Base-by-base conservation (phyloP, 2,797 vertebrate genomes). In the Sebastes itinus region DNA sequence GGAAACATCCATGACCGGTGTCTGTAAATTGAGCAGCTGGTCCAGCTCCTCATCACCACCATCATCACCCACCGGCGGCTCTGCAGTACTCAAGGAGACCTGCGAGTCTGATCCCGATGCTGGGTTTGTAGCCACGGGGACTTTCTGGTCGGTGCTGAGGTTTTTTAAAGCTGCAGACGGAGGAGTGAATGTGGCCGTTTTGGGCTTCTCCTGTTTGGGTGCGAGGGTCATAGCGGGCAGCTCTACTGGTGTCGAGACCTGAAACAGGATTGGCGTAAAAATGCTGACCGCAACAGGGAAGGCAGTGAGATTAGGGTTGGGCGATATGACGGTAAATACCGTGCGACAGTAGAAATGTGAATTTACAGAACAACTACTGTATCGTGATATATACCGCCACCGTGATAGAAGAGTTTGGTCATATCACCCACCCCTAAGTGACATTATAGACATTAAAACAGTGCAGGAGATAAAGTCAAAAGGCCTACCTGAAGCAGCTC, bases 11-110 rank as follows among this genome's bases (percentile, higher is more conserved):
- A 14, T 65, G 9, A 83, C 12, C 0, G 97, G 94, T 10, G 92
- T 95, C 78, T 97, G 95, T 83, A 99, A 92, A 84, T 86, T 89
- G 28, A 99, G 96, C 73, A 99, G 95, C 86, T 94, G 90, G 83
- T 99, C 97, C 75, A 99, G 93, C 73, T 99, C 98, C 78, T 97
- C 94, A 20, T 98, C 97, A 22, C 91, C 63, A 35, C 0, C 35
- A 7, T 93, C 91, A 1, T 83, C 80, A 68, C 96, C 96, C 25
- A 10, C 77, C 5, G n/a, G 25, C 3, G 56, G 46, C 58, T 77
- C 75, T 22, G 77, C 73, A 3, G 80, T 3, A 5, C 27, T 71
- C 0, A 70, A 63, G 46, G 85, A 66, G 32, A 73, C 46, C 42
- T 13, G 73, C 0, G 78, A 46, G 4, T 68, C 14, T 2, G 85